A percentile compares a stretch with the other conserved stretches of the same genome.
Conservation (phyloP, 64 coral and sea anemone species). For the Astreopora myriophthalma region DNA sequence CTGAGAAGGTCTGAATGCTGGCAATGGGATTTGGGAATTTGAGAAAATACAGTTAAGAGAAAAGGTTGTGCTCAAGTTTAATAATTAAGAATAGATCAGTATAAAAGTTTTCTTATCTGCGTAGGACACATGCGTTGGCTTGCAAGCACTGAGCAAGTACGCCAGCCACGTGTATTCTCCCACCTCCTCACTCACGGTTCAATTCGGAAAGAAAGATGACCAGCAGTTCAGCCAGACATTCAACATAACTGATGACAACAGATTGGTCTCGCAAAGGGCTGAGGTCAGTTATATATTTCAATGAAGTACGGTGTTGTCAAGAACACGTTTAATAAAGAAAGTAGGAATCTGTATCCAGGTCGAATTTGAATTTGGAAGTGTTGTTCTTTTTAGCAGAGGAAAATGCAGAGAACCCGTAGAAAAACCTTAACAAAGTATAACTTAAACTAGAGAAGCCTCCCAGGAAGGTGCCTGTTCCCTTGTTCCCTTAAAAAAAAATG, state of each 20-base stretch:
- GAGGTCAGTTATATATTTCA: slow-evolving; percentile 26
- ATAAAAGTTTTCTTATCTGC: background rate
- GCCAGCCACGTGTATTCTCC: slow-evolving; percentile 50
- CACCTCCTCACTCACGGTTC: slow-evolving; percentile 8
- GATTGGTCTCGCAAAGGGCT: slow-evolving; percentile 71
- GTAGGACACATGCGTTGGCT: slow-evolving; percentile 94
- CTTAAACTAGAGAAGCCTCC: too few relatives aligned
- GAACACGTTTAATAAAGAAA: background rate
- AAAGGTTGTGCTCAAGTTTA: background rate
- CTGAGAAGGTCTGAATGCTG: too few relatives aligned
- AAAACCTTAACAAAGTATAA: too few relatives aligned
- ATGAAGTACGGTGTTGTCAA: background rate
- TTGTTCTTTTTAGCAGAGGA: too few relatives aligned
- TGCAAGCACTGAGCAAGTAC: slow-evolving; percentile 79
- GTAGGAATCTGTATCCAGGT: background rate
- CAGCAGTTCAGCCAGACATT: slow-evolving; percentile 63
- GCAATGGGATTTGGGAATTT: background rate
- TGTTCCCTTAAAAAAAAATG: too few relatives aligned
- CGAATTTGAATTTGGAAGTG: too few relatives aligned
- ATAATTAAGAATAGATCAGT: background rate
- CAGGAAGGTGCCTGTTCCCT: too few relatives aligned
- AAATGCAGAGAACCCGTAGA: too few relatives aligned
- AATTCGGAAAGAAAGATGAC: slow-evolving; percentile 19
- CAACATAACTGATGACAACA: slow-evolving; percentile 66
- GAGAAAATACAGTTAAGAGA: too few relatives aligned